phyloP scores from a whole-genome alignment of 2,888 invertebrate genomes.

The Diogma glabrata region DNA sequence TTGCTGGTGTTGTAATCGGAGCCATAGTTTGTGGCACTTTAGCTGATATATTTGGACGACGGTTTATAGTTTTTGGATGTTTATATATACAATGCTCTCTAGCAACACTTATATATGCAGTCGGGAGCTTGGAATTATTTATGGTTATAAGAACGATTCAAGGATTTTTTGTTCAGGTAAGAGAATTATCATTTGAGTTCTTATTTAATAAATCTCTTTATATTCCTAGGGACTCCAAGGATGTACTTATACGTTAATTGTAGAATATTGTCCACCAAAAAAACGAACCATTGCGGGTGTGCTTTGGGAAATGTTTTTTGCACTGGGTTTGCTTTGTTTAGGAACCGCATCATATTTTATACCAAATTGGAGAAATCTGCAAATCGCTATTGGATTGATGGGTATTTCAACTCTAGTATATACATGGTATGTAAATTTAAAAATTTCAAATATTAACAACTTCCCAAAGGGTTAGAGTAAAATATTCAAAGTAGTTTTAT shows the following conservation, averaged over 20 bases:
- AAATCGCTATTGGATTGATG: constrained; percentile 39
- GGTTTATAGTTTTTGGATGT: constrained; percentile 33
- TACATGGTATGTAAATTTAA: constrained; percentile 28
- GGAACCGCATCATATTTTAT: constrained; percentile 37
- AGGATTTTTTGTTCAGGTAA: constrained; percentile 36
- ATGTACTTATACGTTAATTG: constrained; percentile 37
- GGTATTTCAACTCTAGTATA: constrained; percentile 36
- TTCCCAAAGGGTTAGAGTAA: no score
- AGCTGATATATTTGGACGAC: constrained; percentile 36
- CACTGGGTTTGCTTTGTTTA: constrained; percentile 36
- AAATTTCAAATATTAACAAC: neutral
- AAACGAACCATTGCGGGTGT: constrained; percentile 38
- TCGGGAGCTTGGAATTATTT: constrained; percentile 30
- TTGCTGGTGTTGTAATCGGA: constrained; percentile 34
- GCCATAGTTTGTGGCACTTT: constrained; percentile 33
- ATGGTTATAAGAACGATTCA: constrained; percentile 33
- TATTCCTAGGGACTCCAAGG: constrained; percentile 35
- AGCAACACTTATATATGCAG: constrained; percentile 23
- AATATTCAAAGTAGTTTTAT: no score
- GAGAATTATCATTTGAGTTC: neutral
- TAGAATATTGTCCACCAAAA: constrained; percentile 38
- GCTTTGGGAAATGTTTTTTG: constrained; percentile 38
- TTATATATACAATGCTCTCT: constrained; percentile 33
- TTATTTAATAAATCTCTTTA: constrained; percentile 9
- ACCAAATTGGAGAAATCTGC: constrained; percentile 40